phyloP scores from a whole-genome alignment of 2,797 vertebrate species.

The Falco concolor region DNA sequence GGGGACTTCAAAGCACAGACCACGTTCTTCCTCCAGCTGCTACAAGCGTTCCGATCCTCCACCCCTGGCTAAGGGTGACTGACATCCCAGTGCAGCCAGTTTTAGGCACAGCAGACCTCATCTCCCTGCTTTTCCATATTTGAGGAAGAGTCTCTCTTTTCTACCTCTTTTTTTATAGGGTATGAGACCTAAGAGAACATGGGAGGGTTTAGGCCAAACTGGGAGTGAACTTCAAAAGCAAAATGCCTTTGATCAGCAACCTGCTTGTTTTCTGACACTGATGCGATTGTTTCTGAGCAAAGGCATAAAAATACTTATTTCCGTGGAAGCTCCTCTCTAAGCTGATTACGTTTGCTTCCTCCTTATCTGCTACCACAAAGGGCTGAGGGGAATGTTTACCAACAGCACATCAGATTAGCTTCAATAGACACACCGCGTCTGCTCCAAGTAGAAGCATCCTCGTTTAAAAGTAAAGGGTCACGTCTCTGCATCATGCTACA shows the following conservation, averaged over 20 bases:
- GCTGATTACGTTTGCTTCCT: not conserved
- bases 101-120: not conserved
- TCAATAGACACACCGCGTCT: rapidly evolving
- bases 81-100: rapidly evolving
- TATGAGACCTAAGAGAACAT: rapidly evolving
- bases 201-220: rapidly evolving
- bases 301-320: not conserved
- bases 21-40: not conserved
- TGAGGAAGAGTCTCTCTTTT: not conserved
- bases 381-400: not conserved
- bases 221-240: not conserved
- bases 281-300: not conserved
- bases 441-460: not conserved
- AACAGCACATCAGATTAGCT: not conserved
- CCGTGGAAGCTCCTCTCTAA: not conserved
- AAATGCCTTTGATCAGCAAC: not conserved
- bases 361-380: not conserved
- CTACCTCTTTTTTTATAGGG: not conserved
- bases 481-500: rapidly evolving
- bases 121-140: not conserved
- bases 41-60: not conserved
- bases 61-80: rapidly evolving
- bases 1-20: not conserved
- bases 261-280: not conserved
- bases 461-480: not conserved